Percentiles rank a stretch among this genome's conserved stretches.
These are phyloP conservation scores for Pteria penguin DNA, from an alignment of 2,888 invertebrate genomes.

Conservation along the genomic window DNA sequence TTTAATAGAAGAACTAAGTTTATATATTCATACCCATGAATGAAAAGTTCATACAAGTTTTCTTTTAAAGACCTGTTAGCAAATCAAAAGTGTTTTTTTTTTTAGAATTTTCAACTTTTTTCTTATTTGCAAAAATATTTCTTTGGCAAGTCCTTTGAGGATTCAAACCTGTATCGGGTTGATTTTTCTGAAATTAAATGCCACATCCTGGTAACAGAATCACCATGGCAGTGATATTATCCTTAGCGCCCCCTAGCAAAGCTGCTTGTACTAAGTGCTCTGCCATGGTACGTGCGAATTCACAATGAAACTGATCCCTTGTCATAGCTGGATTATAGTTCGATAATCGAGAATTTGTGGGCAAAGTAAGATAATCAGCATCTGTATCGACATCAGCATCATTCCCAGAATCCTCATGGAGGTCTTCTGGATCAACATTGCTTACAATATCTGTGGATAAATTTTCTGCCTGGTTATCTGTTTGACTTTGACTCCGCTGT, in stretches of 20 bases:
- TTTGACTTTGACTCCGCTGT: conserved; percentile 5
- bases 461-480: conserved; percentile 45
- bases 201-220: conserved; percentile 74
- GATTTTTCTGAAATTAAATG: conserved; percentile 42
- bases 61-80: neutral
- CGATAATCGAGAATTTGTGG: conserved; percentile 57
- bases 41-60: too few species aligned
- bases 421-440: conserved; percentile 52
- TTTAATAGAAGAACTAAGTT: too few species aligned
- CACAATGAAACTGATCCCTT: conserved; percentile 63
- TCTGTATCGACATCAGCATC: conserved; percentile 67
- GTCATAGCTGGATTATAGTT: conserved; percentile 55
- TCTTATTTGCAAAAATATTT: too few species aligned
- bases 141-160: too few species aligned
- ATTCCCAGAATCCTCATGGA: conserved; percentile 54
- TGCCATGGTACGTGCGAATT: conserved; percentile 72
- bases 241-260: conserved; percentile 75
- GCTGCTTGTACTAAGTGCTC: conserved; percentile 77
- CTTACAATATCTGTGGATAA: conserved; percentile 66
- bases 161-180: too few species aligned
- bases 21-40: too few species aligned
- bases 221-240: conserved; percentile 77
- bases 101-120: neutral
- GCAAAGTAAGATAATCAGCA: conserved; percentile 61
- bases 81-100: neutral